Base-by-base conservation (phyloP, 2,113 vertebrate species). In the Elephas maximus region DNA sequence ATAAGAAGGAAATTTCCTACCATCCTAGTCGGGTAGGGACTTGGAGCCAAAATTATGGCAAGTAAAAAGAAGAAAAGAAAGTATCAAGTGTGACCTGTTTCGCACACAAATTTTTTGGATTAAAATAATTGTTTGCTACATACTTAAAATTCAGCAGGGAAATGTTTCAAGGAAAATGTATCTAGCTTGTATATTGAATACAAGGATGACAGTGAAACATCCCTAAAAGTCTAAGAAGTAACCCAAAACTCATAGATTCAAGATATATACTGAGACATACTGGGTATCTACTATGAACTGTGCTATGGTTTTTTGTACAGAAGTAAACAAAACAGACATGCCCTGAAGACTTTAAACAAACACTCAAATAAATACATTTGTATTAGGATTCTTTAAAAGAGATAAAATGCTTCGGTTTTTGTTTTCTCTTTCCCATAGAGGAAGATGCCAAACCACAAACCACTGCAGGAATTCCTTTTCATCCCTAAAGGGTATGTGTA, bases 101-200 rank as follows among this genome's bases (percentile, higher is more conserved):
- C 65, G 53, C 37, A 92, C 37, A 80, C 21, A 88, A 1, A 4
- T 60, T 48, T 48, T 92, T 79, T 2, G 4, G 44, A 10, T 79
- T 89, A 76, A 80, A 11, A 44, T 74, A 81, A 74, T 82, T 67
- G 51, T 10, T 94, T 94, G 86, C 18, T 73, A 57, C 2, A 83
- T 90, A 76, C 8, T 73, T 96, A 28, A 94, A 90, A 94, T 74
- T 91, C 44, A 92, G 5, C 23, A 67, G 69, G n/a, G 90, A 88
- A 77, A 78, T 65, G 44, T 41, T 77, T 96, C 26, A 90, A 65
- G 20, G 51, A 60, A 93, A 79, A 77, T 67, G 51, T 51, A 57
- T 65, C 4, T 65, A 80, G 6, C 12, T 7, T 67, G 0, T 60
- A 89, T 33, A 4, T 73, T 81, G 1, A 44, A 15, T 24, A 3